Conservation (phyloP, 2,888 invertebrate genomes). For the Meiosimyza decipiens region DNA sequence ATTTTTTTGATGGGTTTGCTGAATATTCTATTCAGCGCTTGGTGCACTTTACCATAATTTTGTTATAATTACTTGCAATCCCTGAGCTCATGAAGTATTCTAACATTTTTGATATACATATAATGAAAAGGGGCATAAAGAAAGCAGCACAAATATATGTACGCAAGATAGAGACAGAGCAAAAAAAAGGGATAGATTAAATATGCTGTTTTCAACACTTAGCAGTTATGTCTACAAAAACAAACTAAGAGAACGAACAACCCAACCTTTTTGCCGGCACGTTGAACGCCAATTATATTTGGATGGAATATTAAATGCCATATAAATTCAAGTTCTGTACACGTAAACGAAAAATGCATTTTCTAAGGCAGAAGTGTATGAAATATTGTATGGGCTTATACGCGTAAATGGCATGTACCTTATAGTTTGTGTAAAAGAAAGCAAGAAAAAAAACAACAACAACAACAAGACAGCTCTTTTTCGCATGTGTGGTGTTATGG, state of each 20-base stretch:
- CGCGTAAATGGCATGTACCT: too few species aligned
- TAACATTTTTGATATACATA: not conserved
- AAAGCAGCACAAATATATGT: not conserved
- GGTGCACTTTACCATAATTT: not conserved
- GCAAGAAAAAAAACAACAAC: too few species aligned
- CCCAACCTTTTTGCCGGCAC: not conserved
- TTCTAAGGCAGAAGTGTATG: not conserved
- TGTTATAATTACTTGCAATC: slow-evolving; percentile 12
- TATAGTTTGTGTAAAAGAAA: too few species aligned
- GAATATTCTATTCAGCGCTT: not conserved
- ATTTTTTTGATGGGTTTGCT: not conserved
- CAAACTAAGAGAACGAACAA: not conserved
- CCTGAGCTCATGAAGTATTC: not conserved
- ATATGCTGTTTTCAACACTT: not conserved
- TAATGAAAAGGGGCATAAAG: not conserved
- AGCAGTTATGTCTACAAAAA: not conserved
- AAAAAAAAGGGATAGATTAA: not conserved
- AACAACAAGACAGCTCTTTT: too few species aligned
- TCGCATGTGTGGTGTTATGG: too few species aligned
- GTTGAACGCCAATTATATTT: slow-evolving; percentile 8
- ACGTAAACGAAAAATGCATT: not conserved
- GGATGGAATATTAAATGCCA: not conserved
- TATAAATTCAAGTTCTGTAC: not conserved
- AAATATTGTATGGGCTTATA: too few species aligned
- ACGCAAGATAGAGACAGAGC: not conserved